Base-by-base conservation (phyloP, 2,113 vertebrate genomes). In the Ciconia boyciana region DNA sequence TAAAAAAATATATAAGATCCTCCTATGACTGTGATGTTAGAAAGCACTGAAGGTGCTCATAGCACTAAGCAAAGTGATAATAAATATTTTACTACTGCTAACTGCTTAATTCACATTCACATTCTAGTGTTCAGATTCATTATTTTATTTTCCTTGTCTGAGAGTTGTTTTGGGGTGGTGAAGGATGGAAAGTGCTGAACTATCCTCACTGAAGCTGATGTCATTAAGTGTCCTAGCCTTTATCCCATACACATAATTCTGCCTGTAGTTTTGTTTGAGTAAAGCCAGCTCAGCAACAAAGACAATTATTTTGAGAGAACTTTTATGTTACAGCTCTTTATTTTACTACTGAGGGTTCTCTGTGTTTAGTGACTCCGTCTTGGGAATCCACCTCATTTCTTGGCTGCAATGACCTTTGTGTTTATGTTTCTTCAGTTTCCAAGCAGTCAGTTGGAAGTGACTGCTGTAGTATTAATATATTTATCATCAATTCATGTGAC, bases 211-310 rank as follows among this genome's bases (percentile, higher is more conserved):
- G 72, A 74, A 24, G 2, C 44, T 48, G 61, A 28, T 75, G 72
- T 66, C 71, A 36, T 87, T 74, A 75, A 55, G 39, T 75, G 64
- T 86, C 71, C 43, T 75, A 55, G 26, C 39, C 44, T 84, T 91
- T 75, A 76, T 21, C 46, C 39, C 13, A 20, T 69, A 87, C n/a
- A 68, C 5, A 13, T 86, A 92, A 87, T 90, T 95, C 72, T 92
- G 51, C 55, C 51, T 41, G 28, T 81, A 75, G n/a, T 52, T 88
- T 70, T 86, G 44, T 87, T 71, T 74, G 51, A 96, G 70, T 78
- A 94, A 86, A 96, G 85, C 51, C 69, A 96, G 55, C 75, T 95
- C 93, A 95, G 92, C 94, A 92, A 13, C 64, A 62, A 68, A 77
- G 83, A 74, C 70, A 86, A 90, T 94, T 96, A 85, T 91, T 95